Evolutionary conservation across 2,888 invertebrate genomes (phyloP).

Genomic region (Phyllotreta cruciferae): DNA sequence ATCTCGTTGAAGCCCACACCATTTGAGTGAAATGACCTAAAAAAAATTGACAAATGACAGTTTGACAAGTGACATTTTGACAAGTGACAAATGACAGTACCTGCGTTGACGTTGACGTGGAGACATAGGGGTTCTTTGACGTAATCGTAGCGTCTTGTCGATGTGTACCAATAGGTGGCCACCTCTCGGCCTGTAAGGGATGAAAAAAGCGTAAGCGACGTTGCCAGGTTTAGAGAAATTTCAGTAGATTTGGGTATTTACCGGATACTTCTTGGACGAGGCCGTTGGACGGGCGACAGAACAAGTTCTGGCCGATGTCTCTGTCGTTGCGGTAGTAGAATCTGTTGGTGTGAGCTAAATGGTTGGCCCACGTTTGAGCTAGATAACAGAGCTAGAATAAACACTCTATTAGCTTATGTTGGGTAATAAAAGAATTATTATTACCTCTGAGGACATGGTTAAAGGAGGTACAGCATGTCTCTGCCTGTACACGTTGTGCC

Average conservation of each 20-base stretch:
- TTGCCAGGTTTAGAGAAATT: not conserved
- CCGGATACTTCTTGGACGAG: constrained; percentile 74
- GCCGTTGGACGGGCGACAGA: constrained; percentile 74
- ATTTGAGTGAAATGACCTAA: constrained; percentile 87
- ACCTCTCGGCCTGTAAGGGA: constrained; percentile 86
- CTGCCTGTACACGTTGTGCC: constrained; percentile 84
- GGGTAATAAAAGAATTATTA: too few species aligned
- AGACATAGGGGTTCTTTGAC: constrained; percentile 75
- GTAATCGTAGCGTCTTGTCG: constrained; percentile 77
- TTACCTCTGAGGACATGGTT: constrained; percentile 78
- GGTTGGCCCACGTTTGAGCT: constrained; percentile 89
- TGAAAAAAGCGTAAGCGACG: constrained; percentile 47
- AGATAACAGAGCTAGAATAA: constrained; percentile 74
- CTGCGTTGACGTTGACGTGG: constrained; percentile 81
- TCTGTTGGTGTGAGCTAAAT: constrained; percentile 80
- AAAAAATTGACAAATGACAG: constrained; percentile 38
- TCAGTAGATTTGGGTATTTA: constrained; percentile 41
- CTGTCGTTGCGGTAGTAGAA: constrained; percentile 80
- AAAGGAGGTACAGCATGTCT: constrained; percentile 77
- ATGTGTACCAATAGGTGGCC: constrained; percentile 82
- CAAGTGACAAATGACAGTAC: constrained; percentile 55
- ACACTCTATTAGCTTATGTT: too few species aligned
- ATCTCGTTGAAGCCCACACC: constrained; percentile 79
- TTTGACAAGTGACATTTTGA: not conserved
- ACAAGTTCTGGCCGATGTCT: constrained; percentile 81